Conservation (phyloP, 2,888 invertebrate species). For the Tipula helvola region DNA sequence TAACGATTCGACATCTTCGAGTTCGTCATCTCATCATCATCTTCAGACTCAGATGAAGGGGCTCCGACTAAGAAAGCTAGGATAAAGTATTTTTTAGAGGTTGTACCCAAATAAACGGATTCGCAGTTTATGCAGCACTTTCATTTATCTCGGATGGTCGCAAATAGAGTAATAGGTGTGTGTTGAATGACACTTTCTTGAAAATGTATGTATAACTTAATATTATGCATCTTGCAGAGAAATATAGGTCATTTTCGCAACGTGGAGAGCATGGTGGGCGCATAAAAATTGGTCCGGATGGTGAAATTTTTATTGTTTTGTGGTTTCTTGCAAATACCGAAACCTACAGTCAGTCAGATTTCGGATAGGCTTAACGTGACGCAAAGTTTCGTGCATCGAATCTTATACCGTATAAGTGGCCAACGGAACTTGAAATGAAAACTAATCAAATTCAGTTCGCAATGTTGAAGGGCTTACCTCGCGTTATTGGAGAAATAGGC, state of each 20-base stretch:
- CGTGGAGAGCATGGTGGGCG: background rate
- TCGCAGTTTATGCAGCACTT: background rate
- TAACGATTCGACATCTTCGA: too few relatives aligned
- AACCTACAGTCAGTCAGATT: constrained; percentile 15
- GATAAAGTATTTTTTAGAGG: background rate
- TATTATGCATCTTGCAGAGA: background rate
- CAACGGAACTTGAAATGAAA: constrained; percentile 8
- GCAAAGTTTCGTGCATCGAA: constrained; percentile 14
- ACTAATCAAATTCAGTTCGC: too few relatives aligned
- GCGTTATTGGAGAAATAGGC: constrained; percentile 12
- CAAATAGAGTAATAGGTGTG: background rate
- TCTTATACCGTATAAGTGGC: constrained; percentile 16
- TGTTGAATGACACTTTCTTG: background rate
- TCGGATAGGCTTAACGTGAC: constrained; percentile 15
- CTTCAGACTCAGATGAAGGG: too few relatives aligned
- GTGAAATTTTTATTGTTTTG: constrained; percentile 13
- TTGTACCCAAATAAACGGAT: background rate
- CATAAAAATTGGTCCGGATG: background rate
- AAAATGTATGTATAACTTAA: background rate
- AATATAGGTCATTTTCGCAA: background rate
- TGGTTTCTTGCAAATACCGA: constrained; percentile 16
- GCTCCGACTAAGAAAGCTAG: background rate
- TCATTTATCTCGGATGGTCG: background rate
- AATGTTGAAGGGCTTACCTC: too few relatives aligned
- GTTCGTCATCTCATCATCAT: too few relatives aligned